Evolutionary conservation across 2,113 vertebrate species (phyloP).

Genomic region (Prionailurus bengalensis): DNA sequence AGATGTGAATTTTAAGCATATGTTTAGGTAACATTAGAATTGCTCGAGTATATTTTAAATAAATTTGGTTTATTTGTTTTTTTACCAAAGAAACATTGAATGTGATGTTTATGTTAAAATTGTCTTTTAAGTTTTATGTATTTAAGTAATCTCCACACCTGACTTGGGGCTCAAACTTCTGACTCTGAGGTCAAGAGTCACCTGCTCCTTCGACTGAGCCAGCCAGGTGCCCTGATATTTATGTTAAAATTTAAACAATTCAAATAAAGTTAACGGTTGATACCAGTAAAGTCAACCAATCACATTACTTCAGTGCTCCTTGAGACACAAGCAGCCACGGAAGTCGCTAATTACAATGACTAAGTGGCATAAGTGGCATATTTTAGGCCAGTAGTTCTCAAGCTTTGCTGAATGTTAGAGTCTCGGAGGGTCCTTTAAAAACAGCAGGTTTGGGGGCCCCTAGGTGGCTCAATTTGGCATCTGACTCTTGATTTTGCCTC

Average conservation of each 20-base stretch:
- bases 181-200: too few relatives aligned
- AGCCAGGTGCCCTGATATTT: background rate
- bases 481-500: too few relatives aligned
- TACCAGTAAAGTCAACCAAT: conserved; percentile 1
- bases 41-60: conserved; percentile 37
- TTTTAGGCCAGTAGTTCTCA: background rate
- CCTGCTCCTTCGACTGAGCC: too few relatives aligned
- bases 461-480: too few relatives aligned
- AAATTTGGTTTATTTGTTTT: conserved; percentile 31
- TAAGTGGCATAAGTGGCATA: background rate
- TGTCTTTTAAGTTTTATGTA: too few relatives aligned
- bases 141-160: too few relatives aligned
- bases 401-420: background rate
- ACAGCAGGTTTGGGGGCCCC: too few relatives aligned
- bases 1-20: conserved; percentile 6
- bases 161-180: too few relatives aligned
- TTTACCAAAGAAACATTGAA: background rate
- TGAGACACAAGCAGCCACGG: background rate
- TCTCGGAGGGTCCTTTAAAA: background rate
- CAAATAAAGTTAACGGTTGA: background rate
- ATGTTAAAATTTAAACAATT: conserved; percentile 34
- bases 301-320: background rate
- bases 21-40: conserved; percentile 16
- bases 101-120: too few relatives aligned
- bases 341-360: background rate